Conservation (phyloP, 2,113 vertebrate species). For the Pachyramphus minor region DNA sequence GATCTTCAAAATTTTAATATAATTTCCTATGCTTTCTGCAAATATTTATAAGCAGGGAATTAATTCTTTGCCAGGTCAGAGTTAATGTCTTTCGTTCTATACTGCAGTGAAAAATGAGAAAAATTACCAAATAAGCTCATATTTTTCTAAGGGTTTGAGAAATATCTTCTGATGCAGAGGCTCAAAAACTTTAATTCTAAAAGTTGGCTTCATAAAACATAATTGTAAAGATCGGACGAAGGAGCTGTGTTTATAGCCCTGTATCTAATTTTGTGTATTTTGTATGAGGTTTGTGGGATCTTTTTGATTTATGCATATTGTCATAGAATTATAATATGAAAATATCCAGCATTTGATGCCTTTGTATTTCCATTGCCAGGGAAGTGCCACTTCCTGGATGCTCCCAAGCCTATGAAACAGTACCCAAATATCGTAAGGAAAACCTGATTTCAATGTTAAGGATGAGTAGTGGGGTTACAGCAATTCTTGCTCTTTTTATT, state of each 20-base stretch:
- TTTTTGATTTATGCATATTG: not conserved
- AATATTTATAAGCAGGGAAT: not conserved
- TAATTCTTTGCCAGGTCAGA: not conserved
- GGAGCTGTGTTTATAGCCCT: not conserved
- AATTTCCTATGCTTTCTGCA: not conserved
- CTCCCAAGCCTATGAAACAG: not conserved
- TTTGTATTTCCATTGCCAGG: not conserved
- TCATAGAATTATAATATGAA: not conserved
- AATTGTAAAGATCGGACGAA: not conserved
- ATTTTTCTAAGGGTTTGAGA: not conserved
- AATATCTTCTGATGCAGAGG: not conserved
- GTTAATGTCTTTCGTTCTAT: not conserved
- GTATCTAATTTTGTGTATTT: not conserved
- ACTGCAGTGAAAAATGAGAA: not conserved
- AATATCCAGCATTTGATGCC: not conserved
- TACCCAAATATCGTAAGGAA: not conserved
- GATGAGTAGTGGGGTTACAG: not conserved
- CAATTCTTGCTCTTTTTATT: not conserved
- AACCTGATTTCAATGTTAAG: not conserved
- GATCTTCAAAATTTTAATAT: not conserved
- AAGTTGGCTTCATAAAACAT: not conserved
- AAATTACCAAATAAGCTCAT: not conserved
- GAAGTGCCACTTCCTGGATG: not conserved
- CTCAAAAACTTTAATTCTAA: not conserved
- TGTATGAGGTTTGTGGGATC: not conserved